A percentile compares a stretch with the other conserved stretches of the same genome.
Conservation (phyloP, 2,888 invertebrate genomes). For the Andrena dorsata region DNA sequence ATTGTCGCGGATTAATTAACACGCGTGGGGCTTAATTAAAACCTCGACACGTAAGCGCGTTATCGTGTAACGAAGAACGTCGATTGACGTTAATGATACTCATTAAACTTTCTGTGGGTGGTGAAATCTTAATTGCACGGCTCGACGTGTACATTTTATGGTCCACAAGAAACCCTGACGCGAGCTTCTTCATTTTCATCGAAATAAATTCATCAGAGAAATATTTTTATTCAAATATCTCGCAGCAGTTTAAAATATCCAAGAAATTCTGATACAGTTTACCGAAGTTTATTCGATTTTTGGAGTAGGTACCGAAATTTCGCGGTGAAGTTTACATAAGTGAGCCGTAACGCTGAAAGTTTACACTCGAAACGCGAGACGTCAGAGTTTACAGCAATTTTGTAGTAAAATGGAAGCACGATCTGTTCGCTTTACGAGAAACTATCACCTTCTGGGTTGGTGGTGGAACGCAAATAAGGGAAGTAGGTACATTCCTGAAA, state of each 20-base stretch:
- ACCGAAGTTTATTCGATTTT: too few relatives aligned
- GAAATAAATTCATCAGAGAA: neutral
- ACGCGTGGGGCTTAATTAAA: constrained; percentile 20
- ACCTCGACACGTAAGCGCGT: neutral
- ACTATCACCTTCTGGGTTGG: neutral
- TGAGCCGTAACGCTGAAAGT: neutral
- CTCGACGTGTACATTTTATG: neutral
- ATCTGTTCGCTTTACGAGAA: constrained; percentile 7
- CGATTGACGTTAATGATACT: constrained; percentile 16
- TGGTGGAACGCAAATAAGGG: constrained; percentile 26
- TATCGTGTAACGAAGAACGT: neutral
- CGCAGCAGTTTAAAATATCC: too few relatives aligned
- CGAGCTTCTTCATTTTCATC: neutral
- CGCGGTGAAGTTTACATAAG: neutral
- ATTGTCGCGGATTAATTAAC: constrained; percentile 16
- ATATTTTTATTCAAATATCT: neutral
- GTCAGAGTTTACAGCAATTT: constrained; percentile 16
- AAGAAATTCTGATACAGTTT: too few relatives aligned
- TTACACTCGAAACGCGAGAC: neutral
- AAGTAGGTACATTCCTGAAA: constrained; percentile 3
- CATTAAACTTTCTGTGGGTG: constrained; percentile 6
- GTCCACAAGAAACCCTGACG: neutral
- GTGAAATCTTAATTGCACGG: constrained; percentile 13
- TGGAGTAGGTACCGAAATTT: neutral
- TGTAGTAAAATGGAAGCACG: neutral